Evolutionary conservation across 2,797 vertebrate genomes (phyloP), one percentile per base, ranked within the genome.

Genomic region (Sebastes diploproa): DNA sequence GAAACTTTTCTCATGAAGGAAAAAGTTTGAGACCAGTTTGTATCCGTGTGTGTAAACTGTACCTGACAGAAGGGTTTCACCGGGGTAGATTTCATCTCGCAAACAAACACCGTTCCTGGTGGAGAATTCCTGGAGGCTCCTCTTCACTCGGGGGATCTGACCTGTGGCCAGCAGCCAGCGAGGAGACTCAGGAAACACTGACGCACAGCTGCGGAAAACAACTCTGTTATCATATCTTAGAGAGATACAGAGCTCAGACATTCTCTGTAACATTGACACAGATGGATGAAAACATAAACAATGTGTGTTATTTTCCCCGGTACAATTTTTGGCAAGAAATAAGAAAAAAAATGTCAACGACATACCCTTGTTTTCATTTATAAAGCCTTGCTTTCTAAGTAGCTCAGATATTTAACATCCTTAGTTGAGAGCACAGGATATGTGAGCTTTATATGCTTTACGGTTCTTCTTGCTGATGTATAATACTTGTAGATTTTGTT

Each of bases 91-190:
- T 23, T 95, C 87, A 0, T 95, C 94, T 0, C 77, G 88, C 0
- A 94, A 81, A 83, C 83, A 86, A 52, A 91, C 67, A 0, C 93
- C 85, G 0, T 96, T 95, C 36, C 94, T 94, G 34, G 82, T 90
- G 0, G 94, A 94, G 72, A 98, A 96, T 0, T 78, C 88, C 87
- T 92, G 94, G 66, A 98, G 89, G 71, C 93, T 94, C 84, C 58
- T 93, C 91, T 95, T 96, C 77, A 93, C 96, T 82, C 84, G 82
- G 62, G 91, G 90, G 74, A 94, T 93, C 86, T 98, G 97, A 86
- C 52, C 78, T 0, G 97, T 98, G 88, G 97, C 97, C 90, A 98
- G 88, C 66, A 98, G 96, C 97, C 98, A 98, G 78, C 96, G 95
- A 7, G 97, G 96, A 1, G 97, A 97, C 92, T 98, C 97, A 0